phyloP scores from a whole-genome alignment of 2,888 invertebrate genomes.

The Zelleria hepariella region DNA sequence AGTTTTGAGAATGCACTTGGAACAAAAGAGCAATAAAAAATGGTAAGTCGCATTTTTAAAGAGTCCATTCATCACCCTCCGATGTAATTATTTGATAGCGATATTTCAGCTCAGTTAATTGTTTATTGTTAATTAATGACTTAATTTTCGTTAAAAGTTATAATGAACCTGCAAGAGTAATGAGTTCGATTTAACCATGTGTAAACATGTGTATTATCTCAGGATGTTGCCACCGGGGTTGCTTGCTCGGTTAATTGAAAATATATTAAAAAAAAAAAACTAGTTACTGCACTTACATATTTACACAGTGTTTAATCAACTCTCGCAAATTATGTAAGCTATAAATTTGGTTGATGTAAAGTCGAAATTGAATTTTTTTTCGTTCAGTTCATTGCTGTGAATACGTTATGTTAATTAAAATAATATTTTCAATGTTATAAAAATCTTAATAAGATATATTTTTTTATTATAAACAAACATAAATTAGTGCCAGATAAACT shows the following conservation, averaged over 20 bases:
- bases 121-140: conserved; percentile 4
- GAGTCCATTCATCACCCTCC: background rate
- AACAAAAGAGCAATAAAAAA: background rate
- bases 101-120: conserved; percentile 4
- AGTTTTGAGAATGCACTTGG: background rate
- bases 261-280: background rate
- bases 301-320: background rate
- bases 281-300: background rate
- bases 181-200: conserved; percentile 2
- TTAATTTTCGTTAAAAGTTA: conserved; percentile 4
- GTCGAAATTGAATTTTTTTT: background rate
- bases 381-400: background rate
- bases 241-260: background rate
- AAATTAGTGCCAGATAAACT: background rate
- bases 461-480: background rate
- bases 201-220: conserved; percentile 2
- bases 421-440: no score
- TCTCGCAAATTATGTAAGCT: background rate
- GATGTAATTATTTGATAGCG: conserved; percentile 10
- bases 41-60: background rate
- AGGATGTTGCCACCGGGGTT: background rate
- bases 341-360: background rate
- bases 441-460: no score
- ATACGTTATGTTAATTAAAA: no score
- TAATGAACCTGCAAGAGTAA: background rate